Percentiles rank a stretch among this genome's conserved stretches.
Evolutionary conservation across 2,797 vertebrate genomes (phyloP).

Genomic region (Melanogrammus aeglefinus): DNA sequence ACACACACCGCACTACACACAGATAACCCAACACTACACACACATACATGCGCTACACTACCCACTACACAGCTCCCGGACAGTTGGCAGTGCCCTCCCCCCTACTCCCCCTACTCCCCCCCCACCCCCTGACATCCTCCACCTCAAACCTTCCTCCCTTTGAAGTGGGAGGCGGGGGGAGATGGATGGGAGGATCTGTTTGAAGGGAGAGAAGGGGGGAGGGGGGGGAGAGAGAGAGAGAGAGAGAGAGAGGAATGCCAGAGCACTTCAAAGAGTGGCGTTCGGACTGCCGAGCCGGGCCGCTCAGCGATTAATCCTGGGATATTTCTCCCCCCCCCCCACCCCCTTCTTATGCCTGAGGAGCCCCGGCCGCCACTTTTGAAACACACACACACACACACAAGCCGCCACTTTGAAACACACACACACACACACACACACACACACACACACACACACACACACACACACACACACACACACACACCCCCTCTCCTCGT

Average conservation of each 20-base stretch:
- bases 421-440: too few relatives aligned
- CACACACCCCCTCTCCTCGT: neutral
- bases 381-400: neutral
- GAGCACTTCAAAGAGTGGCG: conserved; percentile 66
- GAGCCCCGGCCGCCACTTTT: neutral
- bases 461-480: neutral
- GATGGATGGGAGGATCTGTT: conserved; percentile 61
- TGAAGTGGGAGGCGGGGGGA: conserved; percentile 51
- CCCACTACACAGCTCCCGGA: conserved; percentile 5
- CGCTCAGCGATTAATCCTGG: conserved; percentile 65
- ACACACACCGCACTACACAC: too few relatives aligned
- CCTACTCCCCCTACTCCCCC: conserved; percentile 12
- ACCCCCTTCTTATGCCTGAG: conserved; percentile 21
- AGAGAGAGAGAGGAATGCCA: conserved; percentile 33
- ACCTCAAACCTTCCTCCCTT: conserved; percentile 46
- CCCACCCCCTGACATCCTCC: conserved; percentile 36
- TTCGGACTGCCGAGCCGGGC: conserved; percentile 53
- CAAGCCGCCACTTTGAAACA: neutral
- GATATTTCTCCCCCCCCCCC: conserved; percentile 52
- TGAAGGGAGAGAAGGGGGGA: conserved; percentile 48
- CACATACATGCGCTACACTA: too few relatives aligned
- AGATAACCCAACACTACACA: too few relatives aligned
- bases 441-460: too few relatives aligned
- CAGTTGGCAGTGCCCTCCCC: conserved; percentile 27
- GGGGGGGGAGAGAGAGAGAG: neutral